Base-by-base conservation (phyloP, 2,888 invertebrate genomes). In the Pharmacophagus antenor region DNA sequence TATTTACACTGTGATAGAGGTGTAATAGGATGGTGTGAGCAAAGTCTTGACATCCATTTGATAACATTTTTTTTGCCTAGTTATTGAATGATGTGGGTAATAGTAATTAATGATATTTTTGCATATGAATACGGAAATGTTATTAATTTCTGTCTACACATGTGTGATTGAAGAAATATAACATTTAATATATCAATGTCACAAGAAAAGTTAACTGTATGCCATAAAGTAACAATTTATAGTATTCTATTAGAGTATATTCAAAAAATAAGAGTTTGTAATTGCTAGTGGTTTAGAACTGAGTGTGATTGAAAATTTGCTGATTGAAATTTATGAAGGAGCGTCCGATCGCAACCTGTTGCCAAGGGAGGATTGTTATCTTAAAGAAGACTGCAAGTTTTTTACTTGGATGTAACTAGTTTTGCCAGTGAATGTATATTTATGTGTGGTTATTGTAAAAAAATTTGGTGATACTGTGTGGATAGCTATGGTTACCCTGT, bases 1-100 rank as follows among this genome's bases (percentile, higher is more conserved):
- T 89, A 88, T 84, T 84, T 89, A 89, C 89, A 88, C 86, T 89
- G 90, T 89, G 88, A 89, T 90, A 88, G 83, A 84, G 71, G 86
- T 88, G 88, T 89, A 88, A 85, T 82, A 83, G 77, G 6, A 68
- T 70, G 80, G 78, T 74, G 69, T 74, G 85, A 84, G 84, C 84
- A 71, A 73, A 76, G 78, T 83, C 82, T 85, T 83, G 84, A 85
- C 84, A 84, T 79, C 77, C 76, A 79, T 80, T 76, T 81, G 72
- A 31, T 31, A 71, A 66, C 66, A 73, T 73, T 70, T 56, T 5
- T 20, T 23, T 17, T 18, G 15, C 42, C 15, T 31, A 31, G 10
- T 10, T 31, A 10, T 31, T 31, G 10, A 31, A 31, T 31, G 12
- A 12, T 31, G 31, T 31, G 8, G 15, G 12, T 10, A 31, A 31